These are phyloP conservation scores for Phoronis australis DNA, from an alignment of 2,888 invertebrate species.

Conservation along the genomic window DNA sequence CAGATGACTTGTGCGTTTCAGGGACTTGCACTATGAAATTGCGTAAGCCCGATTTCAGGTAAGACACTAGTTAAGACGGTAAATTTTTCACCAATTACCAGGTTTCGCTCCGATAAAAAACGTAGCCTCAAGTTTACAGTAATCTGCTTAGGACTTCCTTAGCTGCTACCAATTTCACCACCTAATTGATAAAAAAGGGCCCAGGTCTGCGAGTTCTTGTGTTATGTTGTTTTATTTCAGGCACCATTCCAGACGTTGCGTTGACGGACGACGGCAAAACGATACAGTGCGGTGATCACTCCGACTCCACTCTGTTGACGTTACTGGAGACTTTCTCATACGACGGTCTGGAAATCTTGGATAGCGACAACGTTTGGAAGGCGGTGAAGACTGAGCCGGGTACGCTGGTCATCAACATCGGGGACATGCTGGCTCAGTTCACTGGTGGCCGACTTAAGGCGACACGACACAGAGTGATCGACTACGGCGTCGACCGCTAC, in stretches of 20 bases:
- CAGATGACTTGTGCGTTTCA: too few relatives aligned
- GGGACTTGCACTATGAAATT: too few relatives aligned
- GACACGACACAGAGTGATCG: conserved; percentile 27
- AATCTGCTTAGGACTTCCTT: too few relatives aligned
- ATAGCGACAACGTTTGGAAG: conserved; percentile 20
- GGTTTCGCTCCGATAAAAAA: too few relatives aligned
- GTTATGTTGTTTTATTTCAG: too few relatives aligned
- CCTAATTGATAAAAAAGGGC: too few relatives aligned
- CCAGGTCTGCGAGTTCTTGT: too few relatives aligned
- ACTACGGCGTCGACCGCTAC: conserved; percentile 22
- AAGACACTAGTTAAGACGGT: too few relatives aligned
- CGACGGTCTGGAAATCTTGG: conserved; percentile 24
- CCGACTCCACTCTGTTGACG: conserved; percentile 28
- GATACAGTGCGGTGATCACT: conserved; percentile 24
- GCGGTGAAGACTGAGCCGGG: conserved; percentile 21
- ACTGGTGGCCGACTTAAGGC: conserved; percentile 28
- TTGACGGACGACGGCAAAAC: conserved; percentile 22
- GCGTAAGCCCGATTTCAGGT: too few relatives aligned
- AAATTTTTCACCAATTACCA: too few relatives aligned
- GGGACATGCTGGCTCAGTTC: conserved; percentile 26
- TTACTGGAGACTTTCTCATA: conserved; percentile 23
- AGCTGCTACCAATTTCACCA: too few relatives aligned
- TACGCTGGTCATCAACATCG: conserved; percentile 33
- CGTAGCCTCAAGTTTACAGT: too few relatives aligned
- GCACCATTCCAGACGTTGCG: conserved; percentile 18